phyloP scores from a whole-genome alignment of 2,113 vertebrate species.

The Podarcis raffonei region DNA sequence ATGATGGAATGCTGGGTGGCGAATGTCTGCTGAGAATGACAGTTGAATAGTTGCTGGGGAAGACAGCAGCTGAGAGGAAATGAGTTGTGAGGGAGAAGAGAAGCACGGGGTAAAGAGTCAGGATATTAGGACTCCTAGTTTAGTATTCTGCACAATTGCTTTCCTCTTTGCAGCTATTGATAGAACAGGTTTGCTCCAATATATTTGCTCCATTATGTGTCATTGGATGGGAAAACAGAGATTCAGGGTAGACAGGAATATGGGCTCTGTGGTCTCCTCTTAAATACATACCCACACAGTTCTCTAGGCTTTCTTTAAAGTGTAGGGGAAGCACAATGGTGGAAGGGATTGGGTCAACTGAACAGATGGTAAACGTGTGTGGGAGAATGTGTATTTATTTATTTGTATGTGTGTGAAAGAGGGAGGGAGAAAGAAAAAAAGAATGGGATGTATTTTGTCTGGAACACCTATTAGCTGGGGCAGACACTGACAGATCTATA shows the following conservation, averaged over 20 bases:
- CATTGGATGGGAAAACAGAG: neutral
- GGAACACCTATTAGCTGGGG: neutral
- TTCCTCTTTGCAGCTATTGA: too few species aligned
- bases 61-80: too few species aligned
- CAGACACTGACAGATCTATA: conserved; percentile 10
- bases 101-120: too few species aligned
- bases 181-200: too few species aligned
- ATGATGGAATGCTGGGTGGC: too few species aligned
- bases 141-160: too few species aligned
- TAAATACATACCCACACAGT: neutral
- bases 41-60: too few species aligned
- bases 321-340: neutral
- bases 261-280: neutral
- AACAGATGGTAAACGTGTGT: neutral
- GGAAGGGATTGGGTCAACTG: neutral
- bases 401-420: too few species aligned
- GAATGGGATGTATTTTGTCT: neutral
- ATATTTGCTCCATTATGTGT: neutral
- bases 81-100: too few species aligned
- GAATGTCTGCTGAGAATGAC: too few species aligned
- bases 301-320: neutral
- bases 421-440: neutral
- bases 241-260: neutral
- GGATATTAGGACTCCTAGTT: too few species aligned
- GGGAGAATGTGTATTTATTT: neutral